Percentiles rank a stretch among this genome's conserved stretches.
Evolutionary conservation across 2,797 vertebrate species (phyloP).

Genomic region (Sparus aurata): DNA sequence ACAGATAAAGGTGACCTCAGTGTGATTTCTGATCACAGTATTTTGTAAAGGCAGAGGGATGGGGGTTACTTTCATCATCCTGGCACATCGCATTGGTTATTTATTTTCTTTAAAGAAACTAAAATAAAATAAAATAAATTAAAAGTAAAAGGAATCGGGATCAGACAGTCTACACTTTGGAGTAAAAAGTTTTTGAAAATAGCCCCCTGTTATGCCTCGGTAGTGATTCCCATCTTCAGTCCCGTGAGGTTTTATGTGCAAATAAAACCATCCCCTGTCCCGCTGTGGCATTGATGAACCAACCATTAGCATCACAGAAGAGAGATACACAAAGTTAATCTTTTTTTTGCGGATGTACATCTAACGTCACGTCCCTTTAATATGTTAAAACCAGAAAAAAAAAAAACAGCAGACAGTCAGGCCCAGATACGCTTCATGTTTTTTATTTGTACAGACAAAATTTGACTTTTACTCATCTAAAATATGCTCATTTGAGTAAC

Average conservation of each 20-base stretch:
- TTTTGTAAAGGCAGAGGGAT: slow-evolving; percentile 61
- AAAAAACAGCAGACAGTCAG: not conserved
- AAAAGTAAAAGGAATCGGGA: slow-evolving; percentile 42
- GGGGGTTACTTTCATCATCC: slow-evolving; percentile 88
- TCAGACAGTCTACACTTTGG: slow-evolving; percentile 82
- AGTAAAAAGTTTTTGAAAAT: slow-evolving; percentile 90
- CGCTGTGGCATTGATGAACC: slow-evolving; percentile 25
- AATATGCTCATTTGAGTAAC: not conserved
- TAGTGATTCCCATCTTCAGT: slow-evolving; percentile 61
- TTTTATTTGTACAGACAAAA: not conserved
- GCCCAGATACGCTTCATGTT: not conserved
- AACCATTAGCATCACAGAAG: slow-evolving; percentile 66
- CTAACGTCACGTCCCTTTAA: not conserved
- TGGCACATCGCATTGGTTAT: slow-evolving; percentile 37
- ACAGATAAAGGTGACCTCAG: slow-evolving; percentile 77
- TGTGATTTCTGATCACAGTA: slow-evolving; percentile 67
- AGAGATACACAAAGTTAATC: not conserved
- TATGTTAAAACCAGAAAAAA: not conserved
- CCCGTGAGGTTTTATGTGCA: slow-evolving; percentile 16
- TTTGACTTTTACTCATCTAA: not conserved
- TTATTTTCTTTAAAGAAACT: slow-evolving; percentile 26
- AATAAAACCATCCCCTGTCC: slow-evolving; percentile 21
- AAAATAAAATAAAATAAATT: not conserved
- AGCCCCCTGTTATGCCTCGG: slow-evolving; percentile 81
- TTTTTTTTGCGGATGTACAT: not conserved